Evolutionary conservation across 2,113 vertebrate species (phyloP).

Genomic region (Cervus canadensis): DNA sequence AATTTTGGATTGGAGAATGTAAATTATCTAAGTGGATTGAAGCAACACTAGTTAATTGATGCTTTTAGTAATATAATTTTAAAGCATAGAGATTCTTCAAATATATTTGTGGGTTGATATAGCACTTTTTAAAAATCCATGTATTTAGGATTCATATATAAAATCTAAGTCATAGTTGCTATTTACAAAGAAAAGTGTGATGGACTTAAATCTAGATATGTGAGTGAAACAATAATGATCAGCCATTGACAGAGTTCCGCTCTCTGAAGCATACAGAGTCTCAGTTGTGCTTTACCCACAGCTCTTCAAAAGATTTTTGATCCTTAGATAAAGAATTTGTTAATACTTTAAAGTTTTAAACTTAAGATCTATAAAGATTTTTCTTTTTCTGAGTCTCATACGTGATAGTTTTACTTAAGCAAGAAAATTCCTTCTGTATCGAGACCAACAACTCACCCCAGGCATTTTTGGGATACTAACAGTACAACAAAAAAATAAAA

Average conservation of each 20-base stretch:
- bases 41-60: background rate
- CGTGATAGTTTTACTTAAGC: slow-evolving; percentile 73
- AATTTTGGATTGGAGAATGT: background rate
- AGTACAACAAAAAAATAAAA: background rate
- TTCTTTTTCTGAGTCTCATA: slow-evolving; percentile 56
- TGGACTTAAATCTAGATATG: background rate
- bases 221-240: background rate
- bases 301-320: slow-evolving; percentile 78
- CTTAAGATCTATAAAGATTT: slow-evolving; percentile 73
- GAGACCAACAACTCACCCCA: background rate
- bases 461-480: slow-evolving; percentile 32
- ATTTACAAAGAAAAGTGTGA: background rate
- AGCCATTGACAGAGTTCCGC: slow-evolving; percentile 41
- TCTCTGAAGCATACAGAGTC: slow-evolving; percentile 46
- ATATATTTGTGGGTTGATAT: background rate
- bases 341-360: slow-evolving; percentile 79
- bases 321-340: slow-evolving; percentile 78
- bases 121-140: background rate
- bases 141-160: background rate
- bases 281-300: slow-evolving; percentile 59
- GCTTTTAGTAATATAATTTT: background rate
- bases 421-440: slow-evolving; percentile 53
- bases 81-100: background rate
- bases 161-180: background rate
- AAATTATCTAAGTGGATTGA: background rate